Base-by-base conservation (phyloP, 2,888 invertebrate species). In the Oasisia sp. region DNA sequence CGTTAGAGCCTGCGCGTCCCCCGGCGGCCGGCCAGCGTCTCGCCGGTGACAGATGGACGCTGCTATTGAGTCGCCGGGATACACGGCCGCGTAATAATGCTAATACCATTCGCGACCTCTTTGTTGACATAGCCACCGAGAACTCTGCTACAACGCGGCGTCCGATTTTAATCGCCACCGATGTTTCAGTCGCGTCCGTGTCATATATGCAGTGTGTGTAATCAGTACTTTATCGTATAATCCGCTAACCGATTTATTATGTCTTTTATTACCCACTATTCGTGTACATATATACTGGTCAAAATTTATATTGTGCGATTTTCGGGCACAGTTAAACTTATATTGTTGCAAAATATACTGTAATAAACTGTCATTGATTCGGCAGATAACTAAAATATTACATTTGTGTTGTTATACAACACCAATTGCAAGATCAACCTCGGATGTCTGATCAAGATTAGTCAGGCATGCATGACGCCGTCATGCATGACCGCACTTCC, bases 71-170 rank as follows among this genome's bases (percentile, higher is more conserved):
- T 27, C 74, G 27, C 74, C 74, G 14, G 74, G 74, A 74, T 27
- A 74, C 74, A 19, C n/a, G 74, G 74, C 74, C 74, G 74, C 74
- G 74, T 74, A 74, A 74, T 74, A 74, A 74, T 74, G 74, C 74
- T 74, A 74, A 74, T 74, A 74, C 74, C 27, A 19, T 74, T 74
- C 74, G 27, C 74, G 74, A 74, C n/a, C n/a, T 74, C 74, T 74
- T 74, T 74, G n/a, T 74, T 74, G 74, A 74, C 74, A 74, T 74
- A 74, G 27, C 74, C 50, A 50, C 9, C 74, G 74, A 74, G 27
- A 74, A 74, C 7, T 38, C 38, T 38, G 38, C 38, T 38, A 38
- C 38, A 27, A 19, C 74, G 27, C 74, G n/a, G 74, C 74, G 74
- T 74, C 74, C 74, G 74, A 74, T 74, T 27, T 74, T 74, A 74